Percentiles rank a stretch among this genome's conserved stretches.
Conservation (phyloP, 1,140 invertebrate genomes). For the Rhopalosiphum padi region DNA sequence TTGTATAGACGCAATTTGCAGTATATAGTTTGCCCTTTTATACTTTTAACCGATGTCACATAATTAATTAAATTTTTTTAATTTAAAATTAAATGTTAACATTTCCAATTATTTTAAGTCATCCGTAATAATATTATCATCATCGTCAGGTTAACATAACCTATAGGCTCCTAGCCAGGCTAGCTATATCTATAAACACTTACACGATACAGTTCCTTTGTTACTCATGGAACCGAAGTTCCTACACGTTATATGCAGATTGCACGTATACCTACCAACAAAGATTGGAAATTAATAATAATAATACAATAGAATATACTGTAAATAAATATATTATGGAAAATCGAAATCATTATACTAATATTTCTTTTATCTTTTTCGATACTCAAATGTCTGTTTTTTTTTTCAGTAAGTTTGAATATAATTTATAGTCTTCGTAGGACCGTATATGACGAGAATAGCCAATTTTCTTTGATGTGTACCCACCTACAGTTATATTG, state of each 20-base stretch:
- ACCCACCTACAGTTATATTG: not conserved
- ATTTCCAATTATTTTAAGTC: not conserved
- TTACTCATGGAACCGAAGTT: not conserved
- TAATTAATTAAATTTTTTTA: too few species aligned
- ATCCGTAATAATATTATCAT: not conserved
- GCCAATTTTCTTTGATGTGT: constrained; percentile 11
- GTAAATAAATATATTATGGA: not conserved
- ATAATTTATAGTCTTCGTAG: not conserved
- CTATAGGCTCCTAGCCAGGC: too few species aligned
- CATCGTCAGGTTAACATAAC: not conserved
- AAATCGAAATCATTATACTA: not conserved
- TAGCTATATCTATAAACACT: not conserved
- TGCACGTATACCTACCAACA: not conserved
- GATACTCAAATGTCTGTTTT: not conserved
- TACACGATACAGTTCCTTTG: not conserved
- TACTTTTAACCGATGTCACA: not conserved
- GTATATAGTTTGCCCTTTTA: too few species aligned
- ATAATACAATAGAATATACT: not conserved
- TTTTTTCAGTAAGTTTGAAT: not conserved
- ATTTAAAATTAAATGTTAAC: not conserved
- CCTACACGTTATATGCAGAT: not conserved
- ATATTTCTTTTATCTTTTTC: not conserved
- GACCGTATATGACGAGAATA: not conserved
- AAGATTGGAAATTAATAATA: not conserved
- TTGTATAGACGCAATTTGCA: too few species aligned